Conservation (phyloP, 2,888 invertebrate species). For the Drosophila quasianomalipes region DNA sequence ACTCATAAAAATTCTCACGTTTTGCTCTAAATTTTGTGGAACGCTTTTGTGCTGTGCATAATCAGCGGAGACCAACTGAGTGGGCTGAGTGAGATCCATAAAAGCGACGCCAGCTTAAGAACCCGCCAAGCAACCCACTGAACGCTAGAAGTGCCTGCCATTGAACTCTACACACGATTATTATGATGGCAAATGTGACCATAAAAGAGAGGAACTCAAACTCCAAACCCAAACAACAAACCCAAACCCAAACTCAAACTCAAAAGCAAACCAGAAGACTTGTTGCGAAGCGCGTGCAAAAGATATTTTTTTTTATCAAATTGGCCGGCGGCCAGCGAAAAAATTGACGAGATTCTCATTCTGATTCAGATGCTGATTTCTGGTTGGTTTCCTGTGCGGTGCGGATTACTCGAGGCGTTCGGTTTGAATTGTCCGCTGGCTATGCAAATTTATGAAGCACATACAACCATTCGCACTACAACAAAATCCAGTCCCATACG, state of each 20-base stretch:
- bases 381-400: slow-evolving; percentile 58
- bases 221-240: slow-evolving; percentile 12
- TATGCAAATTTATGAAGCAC: slow-evolving; percentile 72
- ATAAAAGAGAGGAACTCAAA: slow-evolving; percentile 45
- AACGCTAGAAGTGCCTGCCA: slow-evolving; percentile 51
- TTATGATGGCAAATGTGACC: slow-evolving; percentile 73
- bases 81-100: slow-evolving; percentile 22
- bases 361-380: slow-evolving; percentile 63
- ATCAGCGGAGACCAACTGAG: slow-evolving; percentile 39
- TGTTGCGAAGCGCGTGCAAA: slow-evolving; percentile 50
- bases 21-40: slow-evolving; percentile 74
- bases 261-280: slow-evolving; percentile 38
- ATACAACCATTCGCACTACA: slow-evolving; percentile 10
- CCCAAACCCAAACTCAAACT: slow-evolving; percentile 5
- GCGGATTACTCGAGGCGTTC: slow-evolving; percentile 57
- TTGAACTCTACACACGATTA: slow-evolving; percentile 70
- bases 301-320: slow-evolving; percentile 66
- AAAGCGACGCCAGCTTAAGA: slow-evolving; percentile 39
- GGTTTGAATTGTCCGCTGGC: slow-evolving; percentile 46
- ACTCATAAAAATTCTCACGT: slow-evolving; percentile 77
- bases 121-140: slow-evolving; percentile 48
- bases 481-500: slow-evolving; percentile 37
- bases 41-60: slow-evolving; percentile 50
- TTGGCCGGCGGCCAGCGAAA: slow-evolving; percentile 56
- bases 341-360: slow-evolving; percentile 57